Evolutionary conservation across 2,113 vertebrate species (phyloP).

Genomic region (Hippolais icterina): DNA sequence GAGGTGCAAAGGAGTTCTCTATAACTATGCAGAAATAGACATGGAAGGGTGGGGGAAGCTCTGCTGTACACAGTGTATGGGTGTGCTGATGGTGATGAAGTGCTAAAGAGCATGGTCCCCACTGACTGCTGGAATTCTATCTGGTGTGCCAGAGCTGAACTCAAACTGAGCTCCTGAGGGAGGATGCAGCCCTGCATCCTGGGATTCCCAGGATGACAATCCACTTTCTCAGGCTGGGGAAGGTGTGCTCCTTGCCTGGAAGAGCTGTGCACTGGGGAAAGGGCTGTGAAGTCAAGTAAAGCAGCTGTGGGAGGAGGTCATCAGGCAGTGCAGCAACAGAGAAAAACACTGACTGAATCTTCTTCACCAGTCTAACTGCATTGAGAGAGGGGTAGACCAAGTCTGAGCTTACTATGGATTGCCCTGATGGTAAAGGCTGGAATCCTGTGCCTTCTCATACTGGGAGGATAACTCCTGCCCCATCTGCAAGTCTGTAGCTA

Average conservation of each 20-base stretch:
- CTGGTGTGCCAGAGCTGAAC: background rate
- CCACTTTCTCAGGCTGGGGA: accelerated
- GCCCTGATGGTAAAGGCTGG: background rate
- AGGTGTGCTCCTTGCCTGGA: background rate
- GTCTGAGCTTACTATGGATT: background rate
- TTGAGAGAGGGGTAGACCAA: background rate
- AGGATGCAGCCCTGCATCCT: background rate
- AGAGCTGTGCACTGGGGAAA: background rate
- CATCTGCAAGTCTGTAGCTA: background rate
- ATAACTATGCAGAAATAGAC: background rate
- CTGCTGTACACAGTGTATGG: background rate
- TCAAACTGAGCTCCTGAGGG: background rate
- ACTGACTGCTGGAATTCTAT: background rate
- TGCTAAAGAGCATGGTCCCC: background rate
- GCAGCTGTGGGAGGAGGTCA: background rate
- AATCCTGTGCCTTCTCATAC: background rate
- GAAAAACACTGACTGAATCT: background rate
- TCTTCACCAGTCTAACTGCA: background rate
- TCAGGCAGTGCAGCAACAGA: background rate
- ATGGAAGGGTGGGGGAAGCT: background rate
- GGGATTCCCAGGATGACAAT: background rate
- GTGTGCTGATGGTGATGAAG: background rate
- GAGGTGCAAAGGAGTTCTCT: background rate
- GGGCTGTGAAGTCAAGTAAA: background rate
- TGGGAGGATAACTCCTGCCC: background rate